These are phyloP conservation scores for Actinemys pallida DNA, from an alignment of 2,113 vertebrate genomes.

Conservation along the genomic window DNA sequence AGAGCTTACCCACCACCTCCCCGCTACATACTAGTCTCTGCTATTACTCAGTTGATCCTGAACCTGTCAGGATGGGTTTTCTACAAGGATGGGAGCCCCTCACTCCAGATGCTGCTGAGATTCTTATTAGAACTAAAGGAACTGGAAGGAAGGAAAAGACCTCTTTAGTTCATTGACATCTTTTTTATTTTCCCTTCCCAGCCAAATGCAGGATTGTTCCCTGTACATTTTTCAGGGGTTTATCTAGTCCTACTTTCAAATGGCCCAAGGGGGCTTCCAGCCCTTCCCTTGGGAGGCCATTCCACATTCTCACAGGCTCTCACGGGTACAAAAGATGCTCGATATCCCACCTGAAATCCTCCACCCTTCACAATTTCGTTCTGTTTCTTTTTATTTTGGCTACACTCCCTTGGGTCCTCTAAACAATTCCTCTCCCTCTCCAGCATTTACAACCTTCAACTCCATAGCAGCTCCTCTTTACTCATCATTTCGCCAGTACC, in stretches of 20 bases:
- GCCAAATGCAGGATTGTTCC: background rate
- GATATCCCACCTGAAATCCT: background rate
- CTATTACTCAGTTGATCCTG: background rate
- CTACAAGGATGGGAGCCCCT: background rate
- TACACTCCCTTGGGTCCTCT: background rate
- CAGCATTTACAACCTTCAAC: background rate
- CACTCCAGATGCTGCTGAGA: background rate
- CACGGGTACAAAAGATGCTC: background rate
- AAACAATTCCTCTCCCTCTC: background rate
- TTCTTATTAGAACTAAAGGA: background rate
- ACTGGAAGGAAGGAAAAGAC: background rate
- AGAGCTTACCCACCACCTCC: background rate
- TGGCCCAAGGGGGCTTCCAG: background rate
- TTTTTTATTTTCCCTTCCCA: background rate
- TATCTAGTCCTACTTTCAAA: background rate
- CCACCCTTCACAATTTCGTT: background rate
- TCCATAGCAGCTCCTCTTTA: background rate
- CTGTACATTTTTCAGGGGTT: background rate
- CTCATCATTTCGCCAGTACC: slow-evolving; percentile 2
- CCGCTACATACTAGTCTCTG: background rate
- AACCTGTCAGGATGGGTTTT: background rate
- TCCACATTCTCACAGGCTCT: background rate
- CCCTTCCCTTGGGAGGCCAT: background rate
- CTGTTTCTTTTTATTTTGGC: background rate
- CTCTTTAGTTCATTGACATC: slow-evolving; percentile 1